These are phyloP conservation scores for Habroteleia sp. DNA, from an alignment of 2,888 invertebrate species.

Conservation along the genomic window DNA sequence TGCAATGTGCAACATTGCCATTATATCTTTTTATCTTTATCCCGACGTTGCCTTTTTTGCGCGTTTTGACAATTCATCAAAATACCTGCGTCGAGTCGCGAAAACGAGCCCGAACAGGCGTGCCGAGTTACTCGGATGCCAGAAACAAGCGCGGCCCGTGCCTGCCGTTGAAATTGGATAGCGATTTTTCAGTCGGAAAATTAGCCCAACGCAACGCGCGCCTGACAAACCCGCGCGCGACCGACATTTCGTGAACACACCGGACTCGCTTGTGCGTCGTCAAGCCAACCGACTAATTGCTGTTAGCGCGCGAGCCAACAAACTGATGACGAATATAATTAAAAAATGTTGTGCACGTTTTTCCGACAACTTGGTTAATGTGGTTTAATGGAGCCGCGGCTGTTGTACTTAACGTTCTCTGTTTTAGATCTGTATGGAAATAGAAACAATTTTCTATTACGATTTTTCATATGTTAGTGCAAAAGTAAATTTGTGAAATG, in stretches of 20 bases:
- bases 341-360: constrained; percentile 37
- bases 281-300: constrained; percentile 45
- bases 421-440: constrained; percentile 6
- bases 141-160: constrained; percentile 54
- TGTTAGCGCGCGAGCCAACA: constrained; percentile 8
- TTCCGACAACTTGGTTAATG: constrained; percentile 38
- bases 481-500: too few relatives aligned
- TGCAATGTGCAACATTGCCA: constrained; percentile 32
- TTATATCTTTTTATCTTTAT: constrained; percentile 25
- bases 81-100: constrained; percentile 46
- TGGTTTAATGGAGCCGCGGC: constrained; percentile 27
- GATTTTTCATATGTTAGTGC: too few relatives aligned
- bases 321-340: constrained; percentile 35
- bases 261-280: constrained; percentile 38
- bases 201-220: constrained; percentile 70
- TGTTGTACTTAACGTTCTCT: constrained; percentile 16
- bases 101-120: constrained; percentile 19
- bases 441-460: too few relatives aligned
- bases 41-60: constrained; percentile 10
- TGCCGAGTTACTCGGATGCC: constrained; percentile 62
- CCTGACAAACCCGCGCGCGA: constrained; percentile 56
- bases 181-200: constrained; percentile 74
- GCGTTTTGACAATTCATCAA: constrained; percentile 56
- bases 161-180: constrained; percentile 59
- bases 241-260: constrained; percentile 49